Evolutionary conservation across 2,113 vertebrate species (phyloP).

Genomic region (Pithys albifrons): DNA sequence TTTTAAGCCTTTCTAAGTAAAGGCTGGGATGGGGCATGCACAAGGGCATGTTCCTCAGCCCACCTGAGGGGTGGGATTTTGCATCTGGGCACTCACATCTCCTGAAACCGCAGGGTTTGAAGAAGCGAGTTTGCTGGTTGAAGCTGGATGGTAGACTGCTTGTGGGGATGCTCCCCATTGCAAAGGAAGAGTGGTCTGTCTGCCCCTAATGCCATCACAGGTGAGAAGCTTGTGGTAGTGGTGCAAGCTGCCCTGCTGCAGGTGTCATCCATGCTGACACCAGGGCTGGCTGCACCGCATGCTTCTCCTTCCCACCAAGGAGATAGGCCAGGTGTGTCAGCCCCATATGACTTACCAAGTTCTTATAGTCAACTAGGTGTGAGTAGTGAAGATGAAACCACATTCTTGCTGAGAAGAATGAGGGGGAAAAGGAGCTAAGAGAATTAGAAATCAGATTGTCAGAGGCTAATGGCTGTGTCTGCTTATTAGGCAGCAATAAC

Average conservation of each 20-base stretch:
- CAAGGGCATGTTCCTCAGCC: fast-evolving
- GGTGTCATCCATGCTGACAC: fast-evolving
- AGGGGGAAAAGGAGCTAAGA: neutral
- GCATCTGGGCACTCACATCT: fast-evolving
- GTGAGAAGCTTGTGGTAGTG: neutral
- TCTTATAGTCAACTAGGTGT: neutral
- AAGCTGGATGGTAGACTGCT: neutral
- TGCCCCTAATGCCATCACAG: neutral
- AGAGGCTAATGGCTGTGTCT: neutral
- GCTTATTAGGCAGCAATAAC: neutral
- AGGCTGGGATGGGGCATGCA: neutral
- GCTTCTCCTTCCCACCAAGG: neutral
- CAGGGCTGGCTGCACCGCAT: neutral
- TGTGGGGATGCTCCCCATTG: neutral
- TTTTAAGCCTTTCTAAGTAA: neutral
- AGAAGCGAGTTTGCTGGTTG: neutral
- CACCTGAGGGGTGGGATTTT: neutral
- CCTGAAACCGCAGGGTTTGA: neutral
- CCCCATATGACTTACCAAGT: neutral
- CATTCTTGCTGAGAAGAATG: neutral
- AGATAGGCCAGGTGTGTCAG: neutral
- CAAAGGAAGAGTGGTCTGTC: neutral
- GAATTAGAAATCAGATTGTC: neutral
- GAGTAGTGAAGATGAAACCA: neutral
- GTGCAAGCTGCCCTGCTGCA: neutral